These are phyloP conservation scores for Scaptomyza reducta DNA, from an alignment of 2,888 invertebrate species.

Conservation along the genomic window DNA sequence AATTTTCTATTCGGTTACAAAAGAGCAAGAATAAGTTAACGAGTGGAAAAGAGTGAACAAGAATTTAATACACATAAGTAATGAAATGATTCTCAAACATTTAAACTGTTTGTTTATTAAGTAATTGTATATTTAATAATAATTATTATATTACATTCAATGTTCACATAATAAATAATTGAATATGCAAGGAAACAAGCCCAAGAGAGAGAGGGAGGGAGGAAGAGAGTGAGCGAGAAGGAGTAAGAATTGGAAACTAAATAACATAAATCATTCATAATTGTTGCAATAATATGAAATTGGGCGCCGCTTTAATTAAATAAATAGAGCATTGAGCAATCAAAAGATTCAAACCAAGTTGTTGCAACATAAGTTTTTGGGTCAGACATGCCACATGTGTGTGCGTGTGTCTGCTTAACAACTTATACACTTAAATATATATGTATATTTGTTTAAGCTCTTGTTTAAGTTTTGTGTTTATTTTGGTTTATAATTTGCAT, in stretches of 20 bases:
- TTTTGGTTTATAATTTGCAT: slow-evolving; percentile 51
- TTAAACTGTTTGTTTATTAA: not conserved
- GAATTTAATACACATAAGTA: too few species aligned
- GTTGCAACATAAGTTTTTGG: slow-evolving; percentile 40
- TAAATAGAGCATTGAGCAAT: slow-evolving; percentile 32
- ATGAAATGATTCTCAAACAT: too few species aligned
- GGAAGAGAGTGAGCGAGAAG: not conserved
- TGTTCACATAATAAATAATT: slow-evolving; percentile 16
- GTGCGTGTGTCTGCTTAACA: slow-evolving; percentile 42
- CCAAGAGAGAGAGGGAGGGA: slow-evolving; percentile 2
- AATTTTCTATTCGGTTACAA: slow-evolving; percentile 17
- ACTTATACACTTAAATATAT: slow-evolving; percentile 17
- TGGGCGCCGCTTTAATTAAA: slow-evolving; percentile 64
- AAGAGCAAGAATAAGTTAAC: not conserved
- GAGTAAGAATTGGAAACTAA: slow-evolving; percentile 25
- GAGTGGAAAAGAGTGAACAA: too few species aligned
- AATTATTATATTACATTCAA: not conserved
- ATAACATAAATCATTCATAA: slow-evolving; percentile 77
- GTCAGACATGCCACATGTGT: slow-evolving; percentile 19
- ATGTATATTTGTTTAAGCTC: not conserved
- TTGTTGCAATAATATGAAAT: slow-evolving; percentile 45
- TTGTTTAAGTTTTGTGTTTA: slow-evolving; percentile 12
- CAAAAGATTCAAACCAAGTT: slow-evolving; percentile 31
- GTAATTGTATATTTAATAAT: too few species aligned
- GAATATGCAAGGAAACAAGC: slow-evolving; percentile 12